Conservation (phyloP, 2,888 invertebrate species). For the Hanleya hanleyi region DNA sequence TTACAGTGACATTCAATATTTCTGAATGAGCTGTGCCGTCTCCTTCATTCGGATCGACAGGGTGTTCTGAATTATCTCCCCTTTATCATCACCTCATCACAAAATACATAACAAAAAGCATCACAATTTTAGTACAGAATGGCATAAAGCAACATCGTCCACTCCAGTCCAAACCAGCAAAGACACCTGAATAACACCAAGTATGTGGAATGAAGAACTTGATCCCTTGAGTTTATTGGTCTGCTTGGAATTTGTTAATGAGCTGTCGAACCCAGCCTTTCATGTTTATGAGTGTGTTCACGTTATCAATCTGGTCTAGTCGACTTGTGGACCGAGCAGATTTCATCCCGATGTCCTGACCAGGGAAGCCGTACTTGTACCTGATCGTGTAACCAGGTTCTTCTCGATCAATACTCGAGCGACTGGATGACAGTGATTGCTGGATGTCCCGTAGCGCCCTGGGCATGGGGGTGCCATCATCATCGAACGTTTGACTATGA, state of each 20-base stretch:
- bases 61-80: too few relatives aligned
- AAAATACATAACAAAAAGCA: too few relatives aligned
- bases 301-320: constrained; percentile 49
- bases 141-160: too few relatives aligned
- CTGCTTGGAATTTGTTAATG: constrained; percentile 61
- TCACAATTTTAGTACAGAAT: too few relatives aligned
- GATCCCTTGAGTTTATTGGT: constrained; percentile 9
- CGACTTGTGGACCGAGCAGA: constrained; percentile 46
- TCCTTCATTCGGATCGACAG: too few relatives aligned
- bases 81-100: too few relatives aligned
- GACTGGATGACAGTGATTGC: constrained; percentile 15
- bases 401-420: constrained; percentile 12
- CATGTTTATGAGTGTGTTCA: constrained; percentile 59
- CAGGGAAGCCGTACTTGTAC: constrained; percentile 5
- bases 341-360: constrained; percentile 19
- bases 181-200: not conserved
- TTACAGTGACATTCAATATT: too few relatives aligned
- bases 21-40: too few relatives aligned
- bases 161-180: too few relatives aligned
- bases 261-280: constrained; percentile 64
- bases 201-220: not conserved
- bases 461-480: constrained; percentile 2
- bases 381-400: not conserved
- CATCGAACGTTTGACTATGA: constrained; percentile 17
- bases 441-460: constrained; percentile 17